These are phyloP conservation scores for Charanyca ferruginea DNA, from an alignment of 2,888 invertebrate species.

Conservation along the genomic window DNA sequence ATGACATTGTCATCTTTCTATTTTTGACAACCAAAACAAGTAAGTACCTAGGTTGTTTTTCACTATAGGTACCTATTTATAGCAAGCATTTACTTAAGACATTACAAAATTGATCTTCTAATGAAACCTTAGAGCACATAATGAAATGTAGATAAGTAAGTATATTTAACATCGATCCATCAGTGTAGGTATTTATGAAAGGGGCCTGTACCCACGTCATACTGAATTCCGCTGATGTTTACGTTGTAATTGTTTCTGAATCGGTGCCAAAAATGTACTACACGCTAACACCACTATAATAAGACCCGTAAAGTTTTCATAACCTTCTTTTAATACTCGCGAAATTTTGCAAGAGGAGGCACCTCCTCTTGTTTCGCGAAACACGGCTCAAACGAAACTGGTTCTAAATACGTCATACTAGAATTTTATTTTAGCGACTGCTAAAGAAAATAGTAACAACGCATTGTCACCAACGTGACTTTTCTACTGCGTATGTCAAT, in stretches of 20 bases:
- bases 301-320: conserved; percentile 21
- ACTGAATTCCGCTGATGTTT: conserved; percentile 47
- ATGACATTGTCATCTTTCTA: not conserved
- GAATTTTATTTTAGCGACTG: conserved; percentile 35
- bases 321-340: not conserved
- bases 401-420: conserved; percentile 28
- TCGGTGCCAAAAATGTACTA: conserved; percentile 53
- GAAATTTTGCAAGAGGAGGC: conserved; percentile 4
- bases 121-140: not conserved
- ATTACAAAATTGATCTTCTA: no score
- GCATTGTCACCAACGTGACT: conserved; percentile 53
- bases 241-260: conserved; percentile 46
- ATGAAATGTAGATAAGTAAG: not conserved
- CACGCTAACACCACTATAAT: conserved; percentile 25
- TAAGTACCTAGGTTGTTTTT: not conserved
- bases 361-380: no score
- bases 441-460: conserved; percentile 19
- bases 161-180: conserved; percentile 1
- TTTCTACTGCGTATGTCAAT: conserved; percentile 22
- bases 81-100: no score
- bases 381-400: conserved; percentile 26
- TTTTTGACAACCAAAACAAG: not conserved
- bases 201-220: conserved; percentile 42
- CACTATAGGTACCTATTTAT: not conserved
- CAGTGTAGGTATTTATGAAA: conserved; percentile 7